Conservation (phyloP, 2,888 invertebrate species). For the Bugula neritina region DNA sequence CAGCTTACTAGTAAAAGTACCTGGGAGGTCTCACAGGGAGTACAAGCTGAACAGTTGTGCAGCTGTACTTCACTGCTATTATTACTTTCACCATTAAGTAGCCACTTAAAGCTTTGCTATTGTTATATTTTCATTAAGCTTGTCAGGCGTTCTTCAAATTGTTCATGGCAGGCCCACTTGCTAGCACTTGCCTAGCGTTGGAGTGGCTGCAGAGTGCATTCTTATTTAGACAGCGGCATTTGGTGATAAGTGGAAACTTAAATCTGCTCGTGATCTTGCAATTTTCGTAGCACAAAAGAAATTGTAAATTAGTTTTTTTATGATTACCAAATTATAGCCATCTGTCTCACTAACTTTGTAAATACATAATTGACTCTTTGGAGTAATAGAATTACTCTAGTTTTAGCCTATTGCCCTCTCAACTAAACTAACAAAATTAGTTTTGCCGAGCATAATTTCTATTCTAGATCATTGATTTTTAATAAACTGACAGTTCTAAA, state of each 20-base stretch:
- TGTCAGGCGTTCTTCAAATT: background rate
- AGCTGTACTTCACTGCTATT: constrained; percentile 28
- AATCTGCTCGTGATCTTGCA: constrained; percentile 8
- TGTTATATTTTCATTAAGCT: constrained; percentile 21
- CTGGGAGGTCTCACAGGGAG: too few species aligned
- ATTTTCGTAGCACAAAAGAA: background rate
- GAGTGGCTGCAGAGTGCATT: background rate
- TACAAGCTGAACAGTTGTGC: too few species aligned
- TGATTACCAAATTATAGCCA: background rate
- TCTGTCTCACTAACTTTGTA: background rate
- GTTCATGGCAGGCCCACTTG: constrained; percentile 2
- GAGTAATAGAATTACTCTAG: too few species aligned
- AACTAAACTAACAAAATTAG: too few species aligned
- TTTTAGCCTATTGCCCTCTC: too few species aligned
- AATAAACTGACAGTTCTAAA: too few species aligned
- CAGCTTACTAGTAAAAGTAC: too few species aligned
- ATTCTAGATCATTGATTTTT: too few species aligned
- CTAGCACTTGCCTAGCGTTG: background rate
- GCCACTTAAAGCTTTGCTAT: constrained; percentile 2
- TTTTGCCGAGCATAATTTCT: too few species aligned
- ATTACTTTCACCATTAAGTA: constrained; percentile 33
- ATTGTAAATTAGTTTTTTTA: background rate
- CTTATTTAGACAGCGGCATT: background rate
- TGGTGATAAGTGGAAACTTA: background rate
- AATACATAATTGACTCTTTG: background rate